phyloP scores from a whole-genome alignment of 2,113 vertebrate species.

The Serilophus lunatus region DNA sequence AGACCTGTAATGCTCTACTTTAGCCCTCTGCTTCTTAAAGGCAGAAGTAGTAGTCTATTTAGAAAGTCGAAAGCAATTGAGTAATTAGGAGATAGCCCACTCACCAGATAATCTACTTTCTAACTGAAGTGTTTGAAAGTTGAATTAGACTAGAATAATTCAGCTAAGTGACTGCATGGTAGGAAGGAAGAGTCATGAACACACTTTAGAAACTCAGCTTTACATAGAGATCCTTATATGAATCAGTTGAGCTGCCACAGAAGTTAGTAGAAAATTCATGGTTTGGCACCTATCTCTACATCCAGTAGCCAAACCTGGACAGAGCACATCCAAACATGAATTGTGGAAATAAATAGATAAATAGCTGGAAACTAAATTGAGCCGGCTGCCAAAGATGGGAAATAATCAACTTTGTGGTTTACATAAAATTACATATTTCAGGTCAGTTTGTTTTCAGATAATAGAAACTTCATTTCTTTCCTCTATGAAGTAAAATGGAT shows the following conservation, averaged over 20 bases:
- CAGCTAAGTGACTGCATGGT: background rate
- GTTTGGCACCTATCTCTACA: background rate
- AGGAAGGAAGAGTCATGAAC: background rate
- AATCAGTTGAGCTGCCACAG: background rate
- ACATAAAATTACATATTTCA: background rate
- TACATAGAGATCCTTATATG: background rate
- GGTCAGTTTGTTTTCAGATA: background rate
- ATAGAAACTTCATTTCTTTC: background rate
- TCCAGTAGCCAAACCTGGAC: background rate
- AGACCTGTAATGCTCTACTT: background rate
- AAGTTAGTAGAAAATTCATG: background rate
- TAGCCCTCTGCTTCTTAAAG: background rate
- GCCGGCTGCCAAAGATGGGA: background rate
- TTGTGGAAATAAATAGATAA: background rate
- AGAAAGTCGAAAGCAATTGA: background rate
- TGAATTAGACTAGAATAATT: background rate
- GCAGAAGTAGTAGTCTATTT: background rate
- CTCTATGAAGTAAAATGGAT: background rate
- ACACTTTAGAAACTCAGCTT: background rate
- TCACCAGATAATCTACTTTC: background rate
- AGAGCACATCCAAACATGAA: background rate
- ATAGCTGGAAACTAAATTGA: background rate
- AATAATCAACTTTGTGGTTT: background rate
- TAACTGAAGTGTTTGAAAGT: background rate
- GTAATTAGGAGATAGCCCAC: background rate